Evolutionary conservation across 2,888 invertebrate species (phyloP).

Genomic region (Aphodius granarius): DNA sequence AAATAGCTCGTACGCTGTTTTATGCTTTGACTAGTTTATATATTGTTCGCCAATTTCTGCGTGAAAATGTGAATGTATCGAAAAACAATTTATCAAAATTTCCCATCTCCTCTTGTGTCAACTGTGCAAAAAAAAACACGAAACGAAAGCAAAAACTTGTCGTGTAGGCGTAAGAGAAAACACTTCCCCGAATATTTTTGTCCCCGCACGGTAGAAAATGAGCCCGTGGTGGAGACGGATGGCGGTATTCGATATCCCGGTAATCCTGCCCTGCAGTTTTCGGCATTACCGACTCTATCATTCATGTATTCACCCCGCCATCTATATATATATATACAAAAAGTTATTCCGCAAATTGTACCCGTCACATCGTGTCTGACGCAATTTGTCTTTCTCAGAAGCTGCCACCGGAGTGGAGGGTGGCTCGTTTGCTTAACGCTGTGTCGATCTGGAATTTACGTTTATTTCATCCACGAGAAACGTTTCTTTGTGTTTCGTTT

Average conservation of each 20-base stretch:
- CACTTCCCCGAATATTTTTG: not conserved
- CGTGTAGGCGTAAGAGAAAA: not conserved
- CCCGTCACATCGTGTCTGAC: slow-evolving; percentile 45
- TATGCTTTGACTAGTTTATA: not conserved
- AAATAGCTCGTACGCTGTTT: not conserved
- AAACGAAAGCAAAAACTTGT: not conserved
- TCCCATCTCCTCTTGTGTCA: not conserved
- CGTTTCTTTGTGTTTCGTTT: not conserved
- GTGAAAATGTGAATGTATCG: not conserved
- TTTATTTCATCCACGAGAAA: not conserved
- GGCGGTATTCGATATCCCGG: slow-evolving; percentile 23
- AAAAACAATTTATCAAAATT: not conserved
- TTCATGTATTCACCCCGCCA: slow-evolving; percentile 49
- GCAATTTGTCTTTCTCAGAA: slow-evolving; percentile 47
- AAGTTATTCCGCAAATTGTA: slow-evolving; percentile 50
- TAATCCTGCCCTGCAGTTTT: slow-evolving; percentile 45
- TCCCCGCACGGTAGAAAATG: not conserved
- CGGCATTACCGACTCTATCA: slow-evolving; percentile 48
- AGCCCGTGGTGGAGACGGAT: not conserved
- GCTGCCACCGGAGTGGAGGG: not conserved
- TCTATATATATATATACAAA: slow-evolving; percentile 29
- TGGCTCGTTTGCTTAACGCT: not conserved
- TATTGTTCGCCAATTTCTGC: no score
- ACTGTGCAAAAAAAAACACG: not conserved
- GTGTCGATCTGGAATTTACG: not conserved